Base-by-base conservation (phyloP, 2,797 vertebrate species). In the Steatocranus sp. region DNA sequence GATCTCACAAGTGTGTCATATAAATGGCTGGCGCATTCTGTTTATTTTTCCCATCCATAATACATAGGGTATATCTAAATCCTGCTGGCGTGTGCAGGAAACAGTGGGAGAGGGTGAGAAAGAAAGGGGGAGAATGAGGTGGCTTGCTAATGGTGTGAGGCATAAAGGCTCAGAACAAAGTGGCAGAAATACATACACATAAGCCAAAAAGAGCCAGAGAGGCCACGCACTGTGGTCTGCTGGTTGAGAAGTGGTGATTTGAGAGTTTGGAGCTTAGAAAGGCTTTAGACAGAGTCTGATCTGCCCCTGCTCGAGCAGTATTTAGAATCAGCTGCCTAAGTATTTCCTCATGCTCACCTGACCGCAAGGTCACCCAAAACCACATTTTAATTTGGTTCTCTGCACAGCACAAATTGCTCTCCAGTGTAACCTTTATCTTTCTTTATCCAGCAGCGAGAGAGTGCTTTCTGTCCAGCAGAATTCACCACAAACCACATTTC, bases 21-120 rank as follows among this genome's bases (percentile, higher is more conserved):
- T 94, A 93, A 94, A 95, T 93, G 93, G 93, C 88, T 91, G 86
- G 81, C 10, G 56, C 86, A 76, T 93, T 93, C 85, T 94, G 92
- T 95, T 96, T 95, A 94, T 92, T 91, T 93, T 91, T 74, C 86
- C 93, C 91, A 95, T 96, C 91, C 92, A 95, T 96, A 95, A 96
- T 94, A 94, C 94, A 96, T 95, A 90, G 89, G 88, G 86, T 88
- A 89, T 93, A 89, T 93, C 90, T 91, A 93, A 95, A 94, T 95
- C 94, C 91, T 93, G 90, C 92, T 92, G 90, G 86, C 87, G 90
- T 91, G 86, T 93, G 94, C 91, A 92, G 86, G 91, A 94, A 91
- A 92, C 76, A 81, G 82, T 86, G 68, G 43, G 38, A 54, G 79
- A 73, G 76, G 12, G 49, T 32, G 32, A 78, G 79, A 66, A 43